These are phyloP conservation scores for Tinea trinotella DNA, from an alignment of 2,888 invertebrate species.

Conservation along the genomic window DNA sequence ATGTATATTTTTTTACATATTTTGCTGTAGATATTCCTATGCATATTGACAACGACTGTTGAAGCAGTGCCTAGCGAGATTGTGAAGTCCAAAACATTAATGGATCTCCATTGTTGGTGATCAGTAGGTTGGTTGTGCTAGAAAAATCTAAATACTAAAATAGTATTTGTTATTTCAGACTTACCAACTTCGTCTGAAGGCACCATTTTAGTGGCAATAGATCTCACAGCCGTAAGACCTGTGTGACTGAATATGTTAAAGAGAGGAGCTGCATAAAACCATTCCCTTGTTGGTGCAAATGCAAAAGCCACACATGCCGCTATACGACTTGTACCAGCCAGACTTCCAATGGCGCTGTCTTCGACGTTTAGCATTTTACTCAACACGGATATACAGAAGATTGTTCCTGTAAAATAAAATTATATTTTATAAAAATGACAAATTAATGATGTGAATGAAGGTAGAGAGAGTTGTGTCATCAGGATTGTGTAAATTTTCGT, in stretches of 20 bases:
- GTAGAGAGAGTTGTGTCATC: too few relatives aligned
- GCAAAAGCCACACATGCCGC: constrained; percentile 65
- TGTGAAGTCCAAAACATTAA: too few relatives aligned
- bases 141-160: too few relatives aligned
- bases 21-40: too few relatives aligned
- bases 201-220: constrained; percentile 70
- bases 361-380: constrained; percentile 54
- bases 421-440: neutral
- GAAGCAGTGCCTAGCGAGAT: too few relatives aligned
- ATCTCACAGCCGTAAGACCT: constrained; percentile 69
- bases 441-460: too few relatives aligned
- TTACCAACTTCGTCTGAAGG: constrained; percentile 69
- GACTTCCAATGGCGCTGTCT: constrained; percentile 59
- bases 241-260: constrained; percentile 69
- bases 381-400: constrained; percentile 60
- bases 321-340: constrained; percentile 69
- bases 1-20: too few relatives aligned
- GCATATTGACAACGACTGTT: too few relatives aligned
- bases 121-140: too few relatives aligned
- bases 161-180: too few relatives aligned
- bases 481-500: too few relatives aligned
- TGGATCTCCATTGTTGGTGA: too few relatives aligned
- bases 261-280: constrained; percentile 64
- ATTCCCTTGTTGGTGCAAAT: constrained; percentile 52
- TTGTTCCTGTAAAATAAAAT: constrained; percentile 43